Evolutionary conservation across 1,140 invertebrate genomes (phyloP), one percentile per base, ranked within the genome.

Genomic region (Pogonus chalceus): DNA sequence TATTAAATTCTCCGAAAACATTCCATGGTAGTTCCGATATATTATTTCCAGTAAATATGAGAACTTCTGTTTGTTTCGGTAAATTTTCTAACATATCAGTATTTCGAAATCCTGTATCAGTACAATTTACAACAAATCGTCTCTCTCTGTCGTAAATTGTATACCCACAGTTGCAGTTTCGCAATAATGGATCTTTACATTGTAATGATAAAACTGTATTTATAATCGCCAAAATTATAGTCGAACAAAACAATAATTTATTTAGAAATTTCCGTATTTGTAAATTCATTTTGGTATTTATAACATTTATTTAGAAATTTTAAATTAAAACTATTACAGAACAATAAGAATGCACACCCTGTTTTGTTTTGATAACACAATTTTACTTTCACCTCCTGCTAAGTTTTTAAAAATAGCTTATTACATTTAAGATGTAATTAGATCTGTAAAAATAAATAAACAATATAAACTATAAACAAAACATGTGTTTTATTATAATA

Each of bases 1-100:
- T 71, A 35, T 80, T 77, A 12, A 62, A 58, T 35, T 70, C 78
- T 1, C 86, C 86, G 63, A 90, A 87, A 1, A 90, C 71, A 64
- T 90, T 89, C 71, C 76, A 79, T 1, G 82, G 83, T 37, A 90
- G 62, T 51, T 77, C 73, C 4, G 72, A 66, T 2, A 90, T 70
- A 37, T 74, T 68, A 59, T 90, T 90, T 9, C 87, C 87, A 2
- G 79, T 83, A 58, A 88, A 89, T 58, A 89, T 82, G 1, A 90
- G 69, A 1, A 85, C 78, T 68, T 86, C 74, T 14, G 82, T 85
- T 56, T 83, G 71, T 9, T 75, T 66, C 0, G 87, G 85, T 48
- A 90, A 69, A 48, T 76, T 70, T 57, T 76, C 67, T 12, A 90
- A 66, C 54, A 83, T 75, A 2, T 69, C 66, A 1, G 79, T 75